Percentiles rank a stretch among this genome's conserved stretches.
phyloP scores from a whole-genome alignment of 2,797 vertebrate genomes.

The Leptodactylus fallax region DNA sequence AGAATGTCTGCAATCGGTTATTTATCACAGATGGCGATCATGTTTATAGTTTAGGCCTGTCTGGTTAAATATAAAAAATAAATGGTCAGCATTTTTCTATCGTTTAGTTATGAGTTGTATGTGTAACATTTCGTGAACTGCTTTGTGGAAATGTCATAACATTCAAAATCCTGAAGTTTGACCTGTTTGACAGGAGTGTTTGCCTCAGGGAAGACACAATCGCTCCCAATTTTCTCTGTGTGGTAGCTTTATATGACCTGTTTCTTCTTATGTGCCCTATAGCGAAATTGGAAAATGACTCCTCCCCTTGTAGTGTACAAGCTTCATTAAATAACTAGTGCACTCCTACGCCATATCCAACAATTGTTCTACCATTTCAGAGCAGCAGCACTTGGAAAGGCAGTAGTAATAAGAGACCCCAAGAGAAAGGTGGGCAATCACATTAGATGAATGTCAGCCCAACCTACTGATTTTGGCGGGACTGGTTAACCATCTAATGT shows the following conservation, averaged over 20 bases:
- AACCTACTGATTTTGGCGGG: too few species aligned
- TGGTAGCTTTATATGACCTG: too few species aligned
- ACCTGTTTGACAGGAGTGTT: not conserved
- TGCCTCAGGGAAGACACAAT: not conserved
- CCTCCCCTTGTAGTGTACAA: not conserved
- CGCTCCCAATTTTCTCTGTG: not conserved
- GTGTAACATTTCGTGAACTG: constrained; percentile 6
- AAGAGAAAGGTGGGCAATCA: not conserved
- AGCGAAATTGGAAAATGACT: not conserved
- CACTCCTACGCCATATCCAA: not conserved
- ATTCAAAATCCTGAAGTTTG: not conserved
- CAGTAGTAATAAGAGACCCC: not conserved
- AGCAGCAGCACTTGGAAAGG: not conserved
- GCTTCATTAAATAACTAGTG: not conserved
- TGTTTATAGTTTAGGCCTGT: not conserved
- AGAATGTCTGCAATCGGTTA: constrained; percentile 20
- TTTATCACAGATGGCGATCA: constrained; percentile 38
- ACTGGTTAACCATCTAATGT: too few species aligned
- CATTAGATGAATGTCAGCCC: too few species aligned
- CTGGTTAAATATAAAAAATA: not conserved
- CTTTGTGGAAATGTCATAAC: constrained; percentile 22
- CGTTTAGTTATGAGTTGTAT: not conserved
- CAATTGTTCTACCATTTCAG: not conserved
- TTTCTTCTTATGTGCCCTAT: not conserved
- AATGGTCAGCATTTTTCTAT: constrained; percentile 2